Conservation (phyloP, 1,140 invertebrate genomes). For the Brachionus rotundiformis region DNA sequence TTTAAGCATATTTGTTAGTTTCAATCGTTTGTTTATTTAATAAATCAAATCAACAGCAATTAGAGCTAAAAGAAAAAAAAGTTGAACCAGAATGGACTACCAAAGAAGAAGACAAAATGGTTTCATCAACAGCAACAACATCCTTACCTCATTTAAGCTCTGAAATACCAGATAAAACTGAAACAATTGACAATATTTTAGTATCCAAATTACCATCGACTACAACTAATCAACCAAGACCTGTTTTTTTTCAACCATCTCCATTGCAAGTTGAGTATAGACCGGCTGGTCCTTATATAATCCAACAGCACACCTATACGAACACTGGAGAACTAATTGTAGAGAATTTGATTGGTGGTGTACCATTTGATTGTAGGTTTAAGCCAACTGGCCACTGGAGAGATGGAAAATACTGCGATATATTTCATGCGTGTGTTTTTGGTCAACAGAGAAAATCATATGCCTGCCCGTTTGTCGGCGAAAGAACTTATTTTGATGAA, state of each 20-base stretch:
- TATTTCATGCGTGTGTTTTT: conserved; percentile 51
- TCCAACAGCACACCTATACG: conserved; percentile 19
- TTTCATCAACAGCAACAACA: background rate
- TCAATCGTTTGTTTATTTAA: background rate
- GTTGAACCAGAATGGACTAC: background rate
- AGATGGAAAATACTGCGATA: conserved; percentile 42
- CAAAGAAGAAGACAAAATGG: background rate
- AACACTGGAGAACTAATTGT: conserved; percentile 30
- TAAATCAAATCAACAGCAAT: background rate
- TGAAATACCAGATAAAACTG: background rate
- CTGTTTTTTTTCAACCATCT: background rate
- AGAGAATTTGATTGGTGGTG: conserved; percentile 27
- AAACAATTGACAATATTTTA: background rate
- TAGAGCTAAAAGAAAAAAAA: background rate
- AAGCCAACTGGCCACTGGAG: conserved; percentile 28
- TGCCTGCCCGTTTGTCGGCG: conserved; percentile 7
- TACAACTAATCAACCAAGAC: background rate
- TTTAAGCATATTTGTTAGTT: background rate
- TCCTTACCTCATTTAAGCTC: background rate
- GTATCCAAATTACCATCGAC: background rate
- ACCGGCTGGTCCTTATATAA: background rate
- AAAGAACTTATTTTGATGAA: conserved; percentile 50
- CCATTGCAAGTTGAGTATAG: background rate
- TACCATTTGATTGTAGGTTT: conserved; percentile 44
- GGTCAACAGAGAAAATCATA: conserved; percentile 9